These are phyloP conservation scores for Gari tellinella DNA, from an alignment of 2,888 invertebrate species.

Conservation along the genomic window DNA sequence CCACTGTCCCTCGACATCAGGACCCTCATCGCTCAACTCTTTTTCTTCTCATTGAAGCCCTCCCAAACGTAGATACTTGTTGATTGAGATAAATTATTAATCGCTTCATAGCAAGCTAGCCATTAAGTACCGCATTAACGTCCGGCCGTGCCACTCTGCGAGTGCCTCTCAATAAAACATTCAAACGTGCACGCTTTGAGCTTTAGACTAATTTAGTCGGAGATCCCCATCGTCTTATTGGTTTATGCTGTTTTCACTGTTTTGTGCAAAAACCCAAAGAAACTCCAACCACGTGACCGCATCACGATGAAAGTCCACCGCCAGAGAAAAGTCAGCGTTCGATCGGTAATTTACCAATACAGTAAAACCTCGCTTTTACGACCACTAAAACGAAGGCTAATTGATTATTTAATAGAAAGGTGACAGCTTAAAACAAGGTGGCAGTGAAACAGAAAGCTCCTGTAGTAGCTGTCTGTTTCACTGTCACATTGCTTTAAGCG, in stretches of 20 bases:
- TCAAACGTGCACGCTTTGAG: constrained; percentile 6
- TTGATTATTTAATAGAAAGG: no score
- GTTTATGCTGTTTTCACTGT: constrained; percentile 39
- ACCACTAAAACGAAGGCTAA: no score
- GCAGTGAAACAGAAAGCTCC: no score
- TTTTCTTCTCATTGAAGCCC: constrained; percentile 22
- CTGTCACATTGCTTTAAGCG: no score
- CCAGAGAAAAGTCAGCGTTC: no score
- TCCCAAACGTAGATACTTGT: constrained; percentile 43
- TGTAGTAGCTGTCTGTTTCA: no score
- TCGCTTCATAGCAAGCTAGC: constrained; percentile 45
- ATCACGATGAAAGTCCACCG: constrained; percentile 15
- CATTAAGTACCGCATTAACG: constrained; percentile 37
- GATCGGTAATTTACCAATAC: no score
- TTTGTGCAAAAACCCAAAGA: constrained; percentile 37
- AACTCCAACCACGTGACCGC: constrained; percentile 40
- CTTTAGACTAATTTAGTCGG: not conserved
- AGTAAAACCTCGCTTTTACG: no score
- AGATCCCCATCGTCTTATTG: constrained; percentile 34
- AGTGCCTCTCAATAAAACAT: not conserved
- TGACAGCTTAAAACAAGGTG: no score
- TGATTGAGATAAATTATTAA: constrained; percentile 61
- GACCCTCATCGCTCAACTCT: not conserved
- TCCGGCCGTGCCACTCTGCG: constrained; percentile 1
- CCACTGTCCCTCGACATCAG: no score